These are phyloP conservation scores for Hemichromis elongatus DNA, from an alignment of 2,113 vertebrate genomes.

Conservation along the genomic window DNA sequence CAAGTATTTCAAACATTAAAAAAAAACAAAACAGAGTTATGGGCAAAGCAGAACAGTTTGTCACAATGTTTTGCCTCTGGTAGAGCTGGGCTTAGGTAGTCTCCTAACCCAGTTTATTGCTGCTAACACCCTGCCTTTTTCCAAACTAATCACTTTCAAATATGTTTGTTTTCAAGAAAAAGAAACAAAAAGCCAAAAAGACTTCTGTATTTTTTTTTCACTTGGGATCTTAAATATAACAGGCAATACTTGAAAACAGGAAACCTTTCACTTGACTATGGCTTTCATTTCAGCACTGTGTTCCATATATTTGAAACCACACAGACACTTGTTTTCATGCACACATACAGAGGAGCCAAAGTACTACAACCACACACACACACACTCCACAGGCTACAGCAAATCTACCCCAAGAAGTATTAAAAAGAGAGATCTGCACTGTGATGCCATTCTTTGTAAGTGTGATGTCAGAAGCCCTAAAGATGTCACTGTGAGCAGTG, in stretches of 20 bases:
- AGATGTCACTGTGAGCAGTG: constrained; percentile 23
- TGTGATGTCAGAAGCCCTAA: constrained; percentile 95
- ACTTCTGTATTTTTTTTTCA: not conserved
- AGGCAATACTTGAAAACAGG: not conserved
- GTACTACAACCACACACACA: constrained; percentile 41
- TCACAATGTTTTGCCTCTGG: not conserved
- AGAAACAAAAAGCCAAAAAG: not conserved
- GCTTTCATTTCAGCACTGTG: not conserved
- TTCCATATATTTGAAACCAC: not conserved
- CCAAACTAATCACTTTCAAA: not conserved
- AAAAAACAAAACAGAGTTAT: not conserved
- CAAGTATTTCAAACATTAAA: not conserved
- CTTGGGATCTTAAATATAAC: not conserved
- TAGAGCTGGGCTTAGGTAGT: not conserved
- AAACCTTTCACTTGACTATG: not conserved
- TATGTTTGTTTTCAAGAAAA: accelerated
- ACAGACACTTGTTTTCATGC: constrained; percentile 6
- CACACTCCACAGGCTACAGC: constrained; percentile 10
- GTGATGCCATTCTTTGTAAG: constrained; percentile 88
- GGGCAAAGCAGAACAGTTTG: not conserved
- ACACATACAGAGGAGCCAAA: constrained; percentile 14
- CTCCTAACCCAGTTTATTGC: not conserved
- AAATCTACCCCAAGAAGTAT: constrained; percentile 19
- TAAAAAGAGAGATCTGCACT: constrained; percentile 85
- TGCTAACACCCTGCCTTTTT: constrained; percentile 3